Evolutionary conservation across 2,113 vertebrate genomes (phyloP).

Genomic region (Amphiprion ocellaris): DNA sequence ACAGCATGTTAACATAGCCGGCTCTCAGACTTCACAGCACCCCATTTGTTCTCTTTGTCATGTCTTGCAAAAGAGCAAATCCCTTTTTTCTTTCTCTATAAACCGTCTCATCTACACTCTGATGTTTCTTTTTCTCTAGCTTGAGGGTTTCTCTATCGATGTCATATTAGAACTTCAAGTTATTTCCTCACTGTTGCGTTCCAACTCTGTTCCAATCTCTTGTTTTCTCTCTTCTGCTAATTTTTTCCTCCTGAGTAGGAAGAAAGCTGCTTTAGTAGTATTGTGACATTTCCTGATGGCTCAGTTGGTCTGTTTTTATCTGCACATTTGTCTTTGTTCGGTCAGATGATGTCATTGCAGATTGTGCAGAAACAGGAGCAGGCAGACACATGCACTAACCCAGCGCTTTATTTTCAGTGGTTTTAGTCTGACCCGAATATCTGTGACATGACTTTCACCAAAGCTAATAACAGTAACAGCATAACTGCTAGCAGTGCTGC

Average conservation of each 20-base stretch:
- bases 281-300: conserved; percentile 13
- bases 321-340: conserved; percentile 2
- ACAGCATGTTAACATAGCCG: conserved; percentile 74
- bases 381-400: conserved; percentile 50
- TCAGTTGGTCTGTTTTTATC: conserved; percentile 39
- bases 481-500: conserved; percentile 71
- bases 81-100: conserved; percentile 29
- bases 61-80: conserved; percentile 28
- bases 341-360: conserved; percentile 66
- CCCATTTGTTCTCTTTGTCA: conserved; percentile 65
- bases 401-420: conserved; percentile 67
- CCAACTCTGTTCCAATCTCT: not conserved
- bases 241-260: not conserved
- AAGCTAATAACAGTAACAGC: conserved; percentile 76
- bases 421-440: conserved; percentile 79
- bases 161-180: conserved; percentile 36
- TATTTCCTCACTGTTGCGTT: conserved; percentile 14
- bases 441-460: conserved; percentile 76
- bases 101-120: conserved; percentile 26
- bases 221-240: not conserved
- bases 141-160: conserved; percentile 48
- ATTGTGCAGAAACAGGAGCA: conserved; percentile 38
- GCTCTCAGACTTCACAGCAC: conserved; percentile 65
- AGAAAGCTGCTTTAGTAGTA: conserved; percentile 20
- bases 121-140: conserved; percentile 48